phyloP scores from a whole-genome alignment of 2,797 vertebrate species.

The Zenarchopterus dispar region DNA sequence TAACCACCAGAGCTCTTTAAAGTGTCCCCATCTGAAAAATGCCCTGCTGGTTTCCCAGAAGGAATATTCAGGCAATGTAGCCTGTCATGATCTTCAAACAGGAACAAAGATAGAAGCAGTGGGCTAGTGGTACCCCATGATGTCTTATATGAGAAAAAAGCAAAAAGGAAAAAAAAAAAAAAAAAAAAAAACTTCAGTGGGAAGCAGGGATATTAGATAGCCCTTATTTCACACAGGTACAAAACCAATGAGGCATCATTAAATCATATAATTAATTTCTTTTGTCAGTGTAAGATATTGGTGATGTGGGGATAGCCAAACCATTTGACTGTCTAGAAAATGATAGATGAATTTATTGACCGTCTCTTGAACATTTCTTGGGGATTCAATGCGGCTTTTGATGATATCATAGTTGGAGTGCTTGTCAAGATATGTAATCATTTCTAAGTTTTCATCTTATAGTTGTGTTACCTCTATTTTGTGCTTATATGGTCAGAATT shows the following conservation, averaged over 20 bases:
- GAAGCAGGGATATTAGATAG: conserved; percentile 57
- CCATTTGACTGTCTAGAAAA: conserved; percentile 49
- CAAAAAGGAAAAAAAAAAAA: conserved; percentile 21
- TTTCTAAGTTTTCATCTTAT: conserved; percentile 42
- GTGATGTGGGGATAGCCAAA: conserved; percentile 55
- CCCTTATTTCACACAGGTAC: conserved; percentile 55
- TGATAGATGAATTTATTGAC: conserved; percentile 56
- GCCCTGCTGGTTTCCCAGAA: conserved; percentile 69
- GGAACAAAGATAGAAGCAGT: conserved; percentile 61
- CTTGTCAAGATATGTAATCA: conserved; percentile 57
- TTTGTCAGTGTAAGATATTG: conserved; percentile 54
- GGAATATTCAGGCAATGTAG: conserved; percentile 63
- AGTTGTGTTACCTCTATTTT: conserved; percentile 54
- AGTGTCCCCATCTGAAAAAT: conserved; percentile 64
- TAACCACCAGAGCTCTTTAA: conserved; percentile 56
- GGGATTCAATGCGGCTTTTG: conserved; percentile 56
- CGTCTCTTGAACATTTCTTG: conserved; percentile 41
- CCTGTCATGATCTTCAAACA: conserved; percentile 72
- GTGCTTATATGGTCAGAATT: conserved; percentile 23
- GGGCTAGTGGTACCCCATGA: conserved; percentile 54
- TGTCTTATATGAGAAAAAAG: conserved; percentile 69
- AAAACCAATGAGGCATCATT: conserved; percentile 56
- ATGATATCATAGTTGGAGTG: conserved; percentile 52
- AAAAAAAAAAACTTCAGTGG: conserved; percentile 37
- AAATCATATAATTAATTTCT: conserved; percentile 56